Conservation (phyloP, 2,888 invertebrate genomes). For the Polymixis lichenea region DNA sequence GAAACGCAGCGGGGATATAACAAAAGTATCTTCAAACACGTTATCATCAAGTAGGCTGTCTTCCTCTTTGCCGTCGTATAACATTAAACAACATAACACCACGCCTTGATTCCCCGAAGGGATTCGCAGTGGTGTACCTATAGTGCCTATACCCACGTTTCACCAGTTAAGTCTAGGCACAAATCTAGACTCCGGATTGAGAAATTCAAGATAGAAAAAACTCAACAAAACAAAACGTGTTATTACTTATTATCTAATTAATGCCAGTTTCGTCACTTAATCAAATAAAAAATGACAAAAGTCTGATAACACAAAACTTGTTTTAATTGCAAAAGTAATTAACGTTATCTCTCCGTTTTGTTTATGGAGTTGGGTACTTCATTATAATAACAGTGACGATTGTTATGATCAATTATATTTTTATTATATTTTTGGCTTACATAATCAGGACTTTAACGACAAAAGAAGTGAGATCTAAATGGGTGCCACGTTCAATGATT, state of each 20-base stretch:
- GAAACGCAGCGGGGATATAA: too few species aligned
- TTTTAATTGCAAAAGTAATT: slow-evolving; percentile 35
- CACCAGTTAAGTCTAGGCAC: not conserved
- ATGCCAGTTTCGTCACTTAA: slow-evolving; percentile 8
- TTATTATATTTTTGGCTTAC: not conserved
- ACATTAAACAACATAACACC: not conserved
- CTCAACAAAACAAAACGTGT: not conserved
- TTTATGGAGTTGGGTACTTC: slow-evolving; percentile 18
- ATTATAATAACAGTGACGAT: slow-evolving; percentile 4
- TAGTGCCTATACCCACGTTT: not conserved
- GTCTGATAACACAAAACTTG: slow-evolving; percentile 15
- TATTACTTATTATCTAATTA: not conserved
- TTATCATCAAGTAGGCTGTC: not conserved
- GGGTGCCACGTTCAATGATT: too few species aligned
- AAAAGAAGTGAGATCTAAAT: too few species aligned
- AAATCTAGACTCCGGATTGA: not conserved
- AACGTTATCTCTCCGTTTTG: slow-evolving; percentile 16
- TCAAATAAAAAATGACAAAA: slow-evolving; percentile 11
- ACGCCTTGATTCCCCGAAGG: not conserved
- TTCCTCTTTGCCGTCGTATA: not conserved
- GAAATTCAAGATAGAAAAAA: not conserved
- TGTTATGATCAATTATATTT: not conserved
- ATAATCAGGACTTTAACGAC: too few species aligned
- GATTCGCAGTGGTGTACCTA: not conserved
- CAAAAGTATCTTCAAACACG: not conserved